Evolutionary conservation across 2,888 invertebrate genomes (phyloP).

Genomic region (Apodemia duryi): DNA sequence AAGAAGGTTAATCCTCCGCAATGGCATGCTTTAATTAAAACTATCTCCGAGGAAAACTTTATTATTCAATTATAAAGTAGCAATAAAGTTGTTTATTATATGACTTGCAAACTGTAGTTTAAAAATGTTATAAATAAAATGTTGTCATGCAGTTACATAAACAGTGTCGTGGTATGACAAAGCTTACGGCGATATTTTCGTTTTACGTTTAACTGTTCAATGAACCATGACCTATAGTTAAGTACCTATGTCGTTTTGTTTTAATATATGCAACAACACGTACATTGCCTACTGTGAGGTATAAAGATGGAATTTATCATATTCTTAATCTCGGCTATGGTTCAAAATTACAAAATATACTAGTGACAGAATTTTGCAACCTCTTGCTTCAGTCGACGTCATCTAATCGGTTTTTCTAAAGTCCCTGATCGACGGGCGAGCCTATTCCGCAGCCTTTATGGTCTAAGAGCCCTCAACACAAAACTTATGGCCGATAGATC

Average conservation of each 20-base stretch:
- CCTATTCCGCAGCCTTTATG: too few relatives aligned
- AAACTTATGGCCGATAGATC: too few relatives aligned
- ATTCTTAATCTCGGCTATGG: not conserved
- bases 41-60: not conserved
- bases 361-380: not conserved
- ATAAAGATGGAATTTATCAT: not conserved
- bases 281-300: not conserved
- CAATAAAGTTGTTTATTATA: not conserved
- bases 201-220: conserved; percentile 3
- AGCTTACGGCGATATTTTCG: conserved; percentile 7
- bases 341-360: not conserved
- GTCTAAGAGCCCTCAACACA: too few relatives aligned
- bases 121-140: conserved; percentile 9
- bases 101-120: conserved; percentile 5
- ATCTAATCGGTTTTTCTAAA: not conserved
- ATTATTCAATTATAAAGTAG: not conserved
- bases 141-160: conserved; percentile 17
- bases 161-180: not conserved
- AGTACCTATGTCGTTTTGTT: conserved; percentile 18
- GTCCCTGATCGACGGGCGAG: too few relatives aligned
- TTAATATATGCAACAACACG: conserved; percentile 17
- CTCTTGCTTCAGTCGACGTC: not conserved
- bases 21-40: not conserved
- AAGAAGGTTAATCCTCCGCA: too few relatives aligned
- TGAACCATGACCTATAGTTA: conserved; percentile 20